Conservation (phyloP, 2,113 vertebrate species). For the Ailurus styani region DNA sequence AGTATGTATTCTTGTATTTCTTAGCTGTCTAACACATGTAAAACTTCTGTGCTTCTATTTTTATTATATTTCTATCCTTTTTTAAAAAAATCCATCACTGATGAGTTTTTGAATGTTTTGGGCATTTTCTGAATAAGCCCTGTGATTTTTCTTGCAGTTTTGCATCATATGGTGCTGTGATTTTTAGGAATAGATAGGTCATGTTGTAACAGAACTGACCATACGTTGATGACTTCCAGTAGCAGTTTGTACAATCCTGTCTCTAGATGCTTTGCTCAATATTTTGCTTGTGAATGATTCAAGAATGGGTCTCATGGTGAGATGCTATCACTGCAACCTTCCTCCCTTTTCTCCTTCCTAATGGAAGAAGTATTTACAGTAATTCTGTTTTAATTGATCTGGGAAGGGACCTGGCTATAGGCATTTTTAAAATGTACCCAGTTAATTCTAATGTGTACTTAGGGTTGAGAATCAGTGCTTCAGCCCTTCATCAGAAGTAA, state of each 20-base stretch:
- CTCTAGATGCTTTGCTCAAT: not conserved
- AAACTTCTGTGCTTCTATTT: not conserved
- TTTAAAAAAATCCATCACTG: not conserved
- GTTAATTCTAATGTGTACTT: not conserved
- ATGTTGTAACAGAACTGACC: not conserved
- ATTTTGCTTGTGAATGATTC: not conserved
- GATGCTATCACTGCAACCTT: not conserved
- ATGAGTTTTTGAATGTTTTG: not conserved
- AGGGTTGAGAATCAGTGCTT: not conserved
- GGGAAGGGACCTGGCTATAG: not conserved
- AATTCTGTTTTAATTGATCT: not conserved
- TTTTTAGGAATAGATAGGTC: not conserved
- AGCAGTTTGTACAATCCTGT: not conserved
- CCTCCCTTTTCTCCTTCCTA: not conserved
- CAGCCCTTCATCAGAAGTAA: not conserved
- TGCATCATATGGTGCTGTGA: not conserved
- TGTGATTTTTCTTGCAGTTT: not conserved
- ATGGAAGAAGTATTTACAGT: not conserved
- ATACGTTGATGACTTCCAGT: not conserved
- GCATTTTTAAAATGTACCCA: not conserved
- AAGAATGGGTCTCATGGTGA: not conserved
- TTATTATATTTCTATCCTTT: conserved; percentile 11
- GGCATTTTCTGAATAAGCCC: not conserved
- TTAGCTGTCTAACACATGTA: not conserved
- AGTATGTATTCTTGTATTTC: not conserved